These are phyloP conservation scores for Hydrozoanthus gracilis DNA, from an alignment of 92 coral and sea anemone genomes.

Conservation along the genomic window DNA sequence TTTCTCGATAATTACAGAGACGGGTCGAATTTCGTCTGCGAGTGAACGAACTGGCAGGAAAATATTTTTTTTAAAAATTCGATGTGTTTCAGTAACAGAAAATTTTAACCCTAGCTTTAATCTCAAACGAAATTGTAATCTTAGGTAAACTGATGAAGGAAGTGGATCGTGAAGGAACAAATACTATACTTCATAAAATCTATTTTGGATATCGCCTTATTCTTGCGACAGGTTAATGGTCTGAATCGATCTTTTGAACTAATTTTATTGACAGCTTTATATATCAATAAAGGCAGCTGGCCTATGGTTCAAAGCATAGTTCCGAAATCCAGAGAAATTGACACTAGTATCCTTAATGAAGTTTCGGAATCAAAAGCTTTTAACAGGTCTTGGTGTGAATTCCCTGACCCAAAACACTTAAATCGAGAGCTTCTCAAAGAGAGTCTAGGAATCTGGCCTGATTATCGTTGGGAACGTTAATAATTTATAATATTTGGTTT, in stretches of 20 bases:
- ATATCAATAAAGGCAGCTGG: neutral
- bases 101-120: neutral
- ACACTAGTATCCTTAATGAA: neutral
- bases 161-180: neutral
- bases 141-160: neutral
- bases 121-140: neutral
- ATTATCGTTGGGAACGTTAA: slow-evolving; percentile 26
- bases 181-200: neutral
- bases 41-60: too few species aligned
- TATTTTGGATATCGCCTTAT: slow-evolving; percentile 3
- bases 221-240: neutral
- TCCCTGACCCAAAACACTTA: too few species aligned
- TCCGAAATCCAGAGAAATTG: neutral
- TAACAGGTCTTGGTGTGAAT: neutral
- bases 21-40: too few species aligned
- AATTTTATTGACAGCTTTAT: neutral
- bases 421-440: neutral
- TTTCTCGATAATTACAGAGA: too few species aligned
- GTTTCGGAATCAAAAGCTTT: neutral
- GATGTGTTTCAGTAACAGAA: too few species aligned
- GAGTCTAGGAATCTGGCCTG: neutral
- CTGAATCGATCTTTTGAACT: neutral
- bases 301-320: neutral
- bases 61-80: too few species aligned
- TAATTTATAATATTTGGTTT: slow-evolving; percentile 20